phyloP scores from a whole-genome alignment of 2,888 invertebrate genomes.

The Ophion slaviceki region DNA sequence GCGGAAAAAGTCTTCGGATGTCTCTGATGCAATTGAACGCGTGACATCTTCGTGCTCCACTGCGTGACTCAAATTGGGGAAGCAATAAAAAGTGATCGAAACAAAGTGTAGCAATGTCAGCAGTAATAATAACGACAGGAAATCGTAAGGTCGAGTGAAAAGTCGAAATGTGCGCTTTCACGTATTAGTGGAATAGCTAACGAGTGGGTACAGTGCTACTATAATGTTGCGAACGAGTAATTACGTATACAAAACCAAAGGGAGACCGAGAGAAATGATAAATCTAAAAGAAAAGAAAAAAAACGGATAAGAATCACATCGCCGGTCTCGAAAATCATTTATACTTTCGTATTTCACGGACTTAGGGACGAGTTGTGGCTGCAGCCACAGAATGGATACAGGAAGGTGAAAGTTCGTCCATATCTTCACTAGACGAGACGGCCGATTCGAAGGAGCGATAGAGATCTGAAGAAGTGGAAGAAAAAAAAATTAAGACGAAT shows the following conservation, averaged over 20 bases:
- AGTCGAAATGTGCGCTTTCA: slow-evolving; percentile 49
- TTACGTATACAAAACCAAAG: slow-evolving; percentile 25
- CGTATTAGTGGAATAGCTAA: slow-evolving; percentile 36
- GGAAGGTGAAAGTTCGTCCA: slow-evolving; percentile 63
- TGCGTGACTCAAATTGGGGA: background rate
- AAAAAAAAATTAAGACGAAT: slow-evolving; percentile 34
- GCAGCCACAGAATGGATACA: slow-evolving; percentile 26
- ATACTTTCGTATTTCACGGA: slow-evolving; percentile 57
- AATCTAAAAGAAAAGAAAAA: slow-evolving; percentile 5
- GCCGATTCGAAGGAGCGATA: slow-evolving; percentile 31
- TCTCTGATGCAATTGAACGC: too few relatives aligned
- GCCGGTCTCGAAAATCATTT: slow-evolving; percentile 36
- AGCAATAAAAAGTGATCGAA: background rate
- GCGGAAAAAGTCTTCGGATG: background rate
- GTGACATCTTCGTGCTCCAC: background rate
- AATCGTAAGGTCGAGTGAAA: slow-evolving; percentile 10
- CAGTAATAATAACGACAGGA: background rate
- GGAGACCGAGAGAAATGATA: background rate
- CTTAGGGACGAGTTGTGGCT: slow-evolving; percentile 34
- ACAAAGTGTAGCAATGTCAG: background rate
- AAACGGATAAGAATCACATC: slow-evolving; percentile 31
- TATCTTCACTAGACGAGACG: slow-evolving; percentile 36
- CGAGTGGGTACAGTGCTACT: slow-evolving; percentile 8
- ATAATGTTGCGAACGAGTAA: slow-evolving; percentile 23
- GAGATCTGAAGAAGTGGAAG: slow-evolving; percentile 33